phyloP scores from a whole-genome alignment of 2,888 invertebrate genomes.

The Clanis bilineata region DNA sequence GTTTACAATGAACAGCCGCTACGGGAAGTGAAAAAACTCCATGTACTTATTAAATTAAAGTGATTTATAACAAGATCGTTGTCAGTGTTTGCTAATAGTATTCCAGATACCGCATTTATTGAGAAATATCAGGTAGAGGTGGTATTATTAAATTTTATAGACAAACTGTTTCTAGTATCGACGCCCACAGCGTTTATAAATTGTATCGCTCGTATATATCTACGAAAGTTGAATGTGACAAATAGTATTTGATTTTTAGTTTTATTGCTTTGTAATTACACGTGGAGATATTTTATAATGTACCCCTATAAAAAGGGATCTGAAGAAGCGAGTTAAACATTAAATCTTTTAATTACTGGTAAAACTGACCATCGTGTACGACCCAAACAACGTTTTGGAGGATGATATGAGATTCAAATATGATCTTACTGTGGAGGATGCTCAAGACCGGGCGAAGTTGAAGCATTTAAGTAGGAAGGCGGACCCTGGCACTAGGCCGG shows the following conservation, averaged over 20 bases:
- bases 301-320: too few species aligned
- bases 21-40: conserved; percentile 4
- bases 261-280: background rate
- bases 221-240: background rate
- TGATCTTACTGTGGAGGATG: too few species aligned
- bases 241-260: background rate
- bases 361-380: too few species aligned
- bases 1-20: conserved; percentile 1
- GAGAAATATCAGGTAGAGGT: conserved; percentile 10
- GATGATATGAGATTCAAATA: too few species aligned
- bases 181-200: conserved; percentile 6
- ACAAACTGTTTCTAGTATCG: conserved; percentile 5
- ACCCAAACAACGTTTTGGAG: too few species aligned
- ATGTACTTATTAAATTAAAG: conserved; percentile 10
- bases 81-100: conserved; percentile 12
- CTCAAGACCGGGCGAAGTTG: too few species aligned
- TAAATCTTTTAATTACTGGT: too few species aligned
- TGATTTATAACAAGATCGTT: conserved; percentile 9
- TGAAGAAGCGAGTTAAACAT: too few species aligned
- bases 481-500: too few species aligned
- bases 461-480: too few species aligned
- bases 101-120: conserved; percentile 6
- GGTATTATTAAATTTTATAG: conserved; percentile 11
- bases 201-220: background rate
- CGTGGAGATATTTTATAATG: background rate